Percentiles rank a stretch among this genome's conserved stretches.
Evolutionary conservation across 2,113 vertebrate genomes (phyloP).

Genomic region (Edolisoma coerulescens): DNA sequence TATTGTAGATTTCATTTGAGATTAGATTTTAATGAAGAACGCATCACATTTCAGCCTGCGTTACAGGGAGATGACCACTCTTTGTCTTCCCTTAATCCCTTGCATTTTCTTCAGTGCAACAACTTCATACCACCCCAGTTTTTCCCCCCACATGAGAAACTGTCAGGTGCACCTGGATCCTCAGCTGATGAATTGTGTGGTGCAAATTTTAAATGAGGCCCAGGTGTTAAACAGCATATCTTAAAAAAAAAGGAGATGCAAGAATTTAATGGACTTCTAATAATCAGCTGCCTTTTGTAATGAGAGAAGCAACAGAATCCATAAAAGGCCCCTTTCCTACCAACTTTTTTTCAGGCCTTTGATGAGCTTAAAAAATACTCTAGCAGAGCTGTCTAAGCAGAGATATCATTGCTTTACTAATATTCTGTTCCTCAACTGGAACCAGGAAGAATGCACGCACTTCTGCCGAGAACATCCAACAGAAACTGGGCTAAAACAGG

Average conservation of each 20-base stretch:
- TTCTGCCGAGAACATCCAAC: not conserved
- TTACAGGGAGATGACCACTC: not conserved
- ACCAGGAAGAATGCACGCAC: not conserved
- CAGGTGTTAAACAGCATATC: not conserved
- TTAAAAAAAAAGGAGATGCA: not conserved
- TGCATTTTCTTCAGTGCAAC: not conserved
- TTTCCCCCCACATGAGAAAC: not conserved
- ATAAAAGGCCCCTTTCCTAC: not conserved
- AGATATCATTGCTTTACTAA: not conserved
- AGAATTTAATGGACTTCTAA: not conserved
- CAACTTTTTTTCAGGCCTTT: not conserved
- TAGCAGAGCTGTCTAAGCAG: not conserved
- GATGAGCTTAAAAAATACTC: not conserved
- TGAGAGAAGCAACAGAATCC: not conserved
- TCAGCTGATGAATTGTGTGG: not conserved
- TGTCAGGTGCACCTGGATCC: not conserved
- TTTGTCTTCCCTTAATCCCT: not conserved
- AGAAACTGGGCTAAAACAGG: not conserved
- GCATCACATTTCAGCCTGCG: rapidly evolving
- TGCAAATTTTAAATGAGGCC: not conserved
- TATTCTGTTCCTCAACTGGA: not conserved
- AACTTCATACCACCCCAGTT: not conserved
- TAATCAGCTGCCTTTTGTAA: not conserved
- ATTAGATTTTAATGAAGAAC: not conserved
- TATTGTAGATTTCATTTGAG: not conserved